A percentile compares a stretch with the other conserved stretches of the same genome.
Conservation (phyloP, 2,113 vertebrate genomes). For the Myotis brandtii region DNA sequence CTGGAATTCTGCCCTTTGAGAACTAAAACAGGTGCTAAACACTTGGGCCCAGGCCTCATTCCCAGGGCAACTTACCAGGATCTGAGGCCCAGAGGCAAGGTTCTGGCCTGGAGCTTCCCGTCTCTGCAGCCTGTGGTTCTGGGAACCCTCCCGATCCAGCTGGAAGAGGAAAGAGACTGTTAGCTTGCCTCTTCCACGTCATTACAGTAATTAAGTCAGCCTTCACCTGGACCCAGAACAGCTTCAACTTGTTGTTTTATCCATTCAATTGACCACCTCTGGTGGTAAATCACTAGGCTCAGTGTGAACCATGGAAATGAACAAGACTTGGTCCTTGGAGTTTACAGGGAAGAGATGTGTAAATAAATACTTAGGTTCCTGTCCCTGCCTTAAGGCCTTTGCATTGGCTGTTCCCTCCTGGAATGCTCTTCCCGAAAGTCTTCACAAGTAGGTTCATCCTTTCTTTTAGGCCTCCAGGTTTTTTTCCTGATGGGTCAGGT, state of each 20-base stretch:
- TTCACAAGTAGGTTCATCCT: not conserved
- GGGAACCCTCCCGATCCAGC: conserved; percentile 79
- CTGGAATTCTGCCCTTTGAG: not conserved
- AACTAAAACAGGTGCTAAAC: not conserved
- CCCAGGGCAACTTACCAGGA: conserved; percentile 84
- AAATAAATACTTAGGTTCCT: not conserved
- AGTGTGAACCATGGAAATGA: not conserved
- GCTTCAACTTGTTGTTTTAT: not conserved
- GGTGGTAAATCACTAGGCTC: not conserved
- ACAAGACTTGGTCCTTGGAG: not conserved
- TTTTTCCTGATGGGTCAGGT: not conserved
- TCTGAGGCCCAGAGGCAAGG: conserved; percentile 83
- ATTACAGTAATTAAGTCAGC: not conserved
- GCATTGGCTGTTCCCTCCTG: not conserved
- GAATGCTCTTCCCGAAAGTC: not conserved
- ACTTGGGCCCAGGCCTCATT: not conserved
- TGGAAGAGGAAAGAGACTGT: conserved; percentile 77
- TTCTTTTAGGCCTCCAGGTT: not conserved
- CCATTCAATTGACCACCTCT: not conserved
- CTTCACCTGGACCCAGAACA: not conserved
- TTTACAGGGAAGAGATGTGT: not conserved
- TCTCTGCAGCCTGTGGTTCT: conserved; percentile 86
- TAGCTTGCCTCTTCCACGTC: not conserved
- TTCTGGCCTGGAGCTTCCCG: conserved; percentile 84
- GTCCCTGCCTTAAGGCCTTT: not conserved